Percentiles rank a stretch among this genome's conserved stretches.
These are phyloP conservation scores for Chionomys nivalis DNA, from an alignment of 2,113 vertebrate species.

Conservation along the genomic window DNA sequence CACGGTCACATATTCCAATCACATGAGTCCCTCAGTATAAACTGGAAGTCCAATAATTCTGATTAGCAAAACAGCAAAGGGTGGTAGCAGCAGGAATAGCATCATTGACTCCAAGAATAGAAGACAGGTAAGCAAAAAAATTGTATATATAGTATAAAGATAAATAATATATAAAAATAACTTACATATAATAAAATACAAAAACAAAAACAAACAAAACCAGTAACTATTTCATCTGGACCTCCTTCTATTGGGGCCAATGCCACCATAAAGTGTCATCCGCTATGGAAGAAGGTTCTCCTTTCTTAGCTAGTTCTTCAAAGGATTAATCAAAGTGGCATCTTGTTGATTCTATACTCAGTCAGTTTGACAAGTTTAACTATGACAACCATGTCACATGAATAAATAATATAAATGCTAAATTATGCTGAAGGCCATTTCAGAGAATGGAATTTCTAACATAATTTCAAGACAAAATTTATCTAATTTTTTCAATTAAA, in stretches of 20 bases:
- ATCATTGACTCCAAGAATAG: not conserved
- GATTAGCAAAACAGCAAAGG: not conserved
- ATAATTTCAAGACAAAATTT: not conserved
- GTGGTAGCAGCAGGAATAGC: not conserved
- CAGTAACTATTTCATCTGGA: not conserved
- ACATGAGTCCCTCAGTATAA: not conserved
- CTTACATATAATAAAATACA: too few relatives aligned
- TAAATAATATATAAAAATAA: too few relatives aligned
- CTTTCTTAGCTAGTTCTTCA: not conserved
- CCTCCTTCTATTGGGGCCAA: not conserved
- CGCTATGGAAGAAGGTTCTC: not conserved
- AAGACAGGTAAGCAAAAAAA: not conserved
- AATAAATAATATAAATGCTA: not conserved
- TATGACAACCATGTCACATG: not conserved
- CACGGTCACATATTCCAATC: not conserved
- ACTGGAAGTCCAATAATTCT: not conserved
- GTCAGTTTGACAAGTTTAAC: not conserved
- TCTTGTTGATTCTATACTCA: not conserved
- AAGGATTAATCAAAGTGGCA: not conserved
- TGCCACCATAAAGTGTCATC: not conserved
- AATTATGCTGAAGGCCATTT: not conserved
- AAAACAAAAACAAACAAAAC: not conserved
- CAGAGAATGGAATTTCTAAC: not conserved
- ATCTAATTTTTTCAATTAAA: not conserved
- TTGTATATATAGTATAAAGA: too few relatives aligned